Evolutionary conservation across 2,797 vertebrate species (phyloP).

Genomic region (Myotis daubentonii): DNA sequence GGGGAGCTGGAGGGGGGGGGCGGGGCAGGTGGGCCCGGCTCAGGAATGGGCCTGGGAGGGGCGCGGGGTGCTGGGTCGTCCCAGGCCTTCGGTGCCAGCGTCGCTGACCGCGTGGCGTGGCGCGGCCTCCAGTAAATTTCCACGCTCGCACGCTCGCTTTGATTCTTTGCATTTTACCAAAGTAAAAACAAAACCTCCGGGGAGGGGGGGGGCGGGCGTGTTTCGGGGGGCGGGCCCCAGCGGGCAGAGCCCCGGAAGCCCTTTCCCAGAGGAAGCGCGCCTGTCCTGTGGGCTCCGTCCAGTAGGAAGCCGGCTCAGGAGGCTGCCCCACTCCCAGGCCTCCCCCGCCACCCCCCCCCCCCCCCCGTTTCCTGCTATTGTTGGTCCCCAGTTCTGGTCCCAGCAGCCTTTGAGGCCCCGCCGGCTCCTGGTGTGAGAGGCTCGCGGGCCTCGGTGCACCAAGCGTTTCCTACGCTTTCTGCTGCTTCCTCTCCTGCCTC

Average conservation of each 20-base stretch:
- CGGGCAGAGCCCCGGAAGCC: neutral
- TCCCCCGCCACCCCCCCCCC: slow-evolving; percentile 5
- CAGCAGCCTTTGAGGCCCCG: neutral
- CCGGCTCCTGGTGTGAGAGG: neutral
- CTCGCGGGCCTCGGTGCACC: neutral
- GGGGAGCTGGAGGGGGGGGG: neutral
- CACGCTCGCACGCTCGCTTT: neutral
- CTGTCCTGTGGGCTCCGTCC: slow-evolving; percentile 51
- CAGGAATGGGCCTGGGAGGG: neutral
- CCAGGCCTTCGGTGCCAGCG: neutral
- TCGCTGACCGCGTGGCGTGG: neutral
- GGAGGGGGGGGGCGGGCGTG: neutral
- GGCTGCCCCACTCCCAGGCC: neutral
- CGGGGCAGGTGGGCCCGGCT: neutral
- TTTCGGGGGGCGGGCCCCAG: neutral
- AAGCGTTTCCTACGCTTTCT: neutral
- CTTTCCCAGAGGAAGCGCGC: slow-evolving; percentile 68
- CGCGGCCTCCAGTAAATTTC: slow-evolving; percentile 64
- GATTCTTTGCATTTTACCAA: slow-evolving; percentile 55
- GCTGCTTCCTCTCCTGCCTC: neutral
- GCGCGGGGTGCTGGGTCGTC: neutral
- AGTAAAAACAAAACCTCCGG: slow-evolving; percentile 67
- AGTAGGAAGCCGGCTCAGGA: slow-evolving; percentile 61
- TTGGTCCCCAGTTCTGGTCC: neutral
- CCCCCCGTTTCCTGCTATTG: slow-evolving; percentile 74